These are phyloP conservation scores for Myotis lucifugus DNA, from an alignment of 2,113 vertebrate species.

Conservation along the genomic window DNA sequence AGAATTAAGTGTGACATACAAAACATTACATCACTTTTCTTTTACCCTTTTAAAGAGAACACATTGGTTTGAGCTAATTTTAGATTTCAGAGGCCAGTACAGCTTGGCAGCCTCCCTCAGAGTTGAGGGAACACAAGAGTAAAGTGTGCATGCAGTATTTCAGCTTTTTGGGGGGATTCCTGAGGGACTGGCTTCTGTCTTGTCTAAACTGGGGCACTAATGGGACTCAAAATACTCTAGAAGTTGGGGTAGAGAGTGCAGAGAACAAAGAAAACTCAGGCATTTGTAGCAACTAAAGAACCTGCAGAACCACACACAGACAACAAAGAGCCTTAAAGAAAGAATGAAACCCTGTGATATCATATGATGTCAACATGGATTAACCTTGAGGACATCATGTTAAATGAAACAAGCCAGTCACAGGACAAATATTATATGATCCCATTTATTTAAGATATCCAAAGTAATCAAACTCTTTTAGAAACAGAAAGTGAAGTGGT, in stretches of 20 bases:
- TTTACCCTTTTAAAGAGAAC: conserved; percentile 49
- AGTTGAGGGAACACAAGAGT: not conserved
- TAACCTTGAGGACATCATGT: not conserved
- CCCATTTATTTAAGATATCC: not conserved
- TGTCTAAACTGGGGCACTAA: not conserved
- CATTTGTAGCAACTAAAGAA: not conserved
- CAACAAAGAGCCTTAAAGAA: not conserved
- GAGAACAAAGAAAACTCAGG: not conserved
- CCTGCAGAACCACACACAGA: not conserved
- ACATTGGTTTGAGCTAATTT: conserved; percentile 39
- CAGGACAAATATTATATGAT: not conserved
- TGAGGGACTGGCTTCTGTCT: not conserved
- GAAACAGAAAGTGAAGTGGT: not conserved
- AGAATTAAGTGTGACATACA: conserved; percentile 67
- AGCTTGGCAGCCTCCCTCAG: not conserved
- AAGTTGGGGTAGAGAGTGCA: not conserved
- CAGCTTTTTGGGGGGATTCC: not conserved
- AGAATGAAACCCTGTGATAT: not conserved
- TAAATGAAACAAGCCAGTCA: not conserved
- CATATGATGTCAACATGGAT: not conserved
- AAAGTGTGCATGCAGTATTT: not conserved
- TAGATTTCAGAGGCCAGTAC: conserved; percentile 32
- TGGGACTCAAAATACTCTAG: not conserved
- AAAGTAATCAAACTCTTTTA: not conserved
- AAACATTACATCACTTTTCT: conserved; percentile 65